A percentile compares a stretch with the other conserved stretches of the same genome.
These are phyloP conservation scores for Apis florea DNA, from an alignment of 1,140 invertebrate species.

Conservation along the genomic window DNA sequence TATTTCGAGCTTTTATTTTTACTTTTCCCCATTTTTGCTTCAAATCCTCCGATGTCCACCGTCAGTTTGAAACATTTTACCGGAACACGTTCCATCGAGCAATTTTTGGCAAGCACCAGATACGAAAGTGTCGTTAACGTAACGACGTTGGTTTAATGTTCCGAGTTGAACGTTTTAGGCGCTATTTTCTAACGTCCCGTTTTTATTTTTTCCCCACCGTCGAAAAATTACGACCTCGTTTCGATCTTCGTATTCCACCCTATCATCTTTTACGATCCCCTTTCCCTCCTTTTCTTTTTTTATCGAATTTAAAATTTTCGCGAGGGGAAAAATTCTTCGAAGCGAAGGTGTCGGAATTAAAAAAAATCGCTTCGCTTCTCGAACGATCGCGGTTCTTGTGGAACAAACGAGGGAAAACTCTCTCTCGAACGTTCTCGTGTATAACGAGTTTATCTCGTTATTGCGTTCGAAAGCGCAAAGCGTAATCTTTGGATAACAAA, in stretches of 20 bases:
- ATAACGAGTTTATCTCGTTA: constrained; percentile 20
- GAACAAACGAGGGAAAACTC: neutral
- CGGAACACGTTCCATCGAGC: neutral
- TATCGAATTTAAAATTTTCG: neutral
- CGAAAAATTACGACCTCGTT: neutral
- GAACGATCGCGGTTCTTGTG: neutral
- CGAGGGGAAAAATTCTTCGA: neutral
- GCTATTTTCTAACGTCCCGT: neutral
- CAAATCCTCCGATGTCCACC: too few species aligned
- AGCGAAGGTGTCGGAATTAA: neutral
- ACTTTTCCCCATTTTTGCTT: neutral
- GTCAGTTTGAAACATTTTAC: neutral
- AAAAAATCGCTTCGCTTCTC: neutral
- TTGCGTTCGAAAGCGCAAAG: neutral
- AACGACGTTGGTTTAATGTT: neutral
- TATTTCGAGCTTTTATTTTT: too few species aligned
- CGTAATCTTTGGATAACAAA: constrained; percentile 38
- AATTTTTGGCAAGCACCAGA: neutral
- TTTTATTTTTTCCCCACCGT: neutral
- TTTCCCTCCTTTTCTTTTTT: neutral
- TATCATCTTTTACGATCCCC: neutral
- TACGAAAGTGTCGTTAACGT: neutral
- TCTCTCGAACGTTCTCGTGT: neutral
- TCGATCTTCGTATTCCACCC: neutral
- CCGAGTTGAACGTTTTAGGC: neutral